These are phyloP conservation scores for Oligia fasciuncula DNA, from an alignment of 2,888 invertebrate genomes.

Conservation along the genomic window DNA sequence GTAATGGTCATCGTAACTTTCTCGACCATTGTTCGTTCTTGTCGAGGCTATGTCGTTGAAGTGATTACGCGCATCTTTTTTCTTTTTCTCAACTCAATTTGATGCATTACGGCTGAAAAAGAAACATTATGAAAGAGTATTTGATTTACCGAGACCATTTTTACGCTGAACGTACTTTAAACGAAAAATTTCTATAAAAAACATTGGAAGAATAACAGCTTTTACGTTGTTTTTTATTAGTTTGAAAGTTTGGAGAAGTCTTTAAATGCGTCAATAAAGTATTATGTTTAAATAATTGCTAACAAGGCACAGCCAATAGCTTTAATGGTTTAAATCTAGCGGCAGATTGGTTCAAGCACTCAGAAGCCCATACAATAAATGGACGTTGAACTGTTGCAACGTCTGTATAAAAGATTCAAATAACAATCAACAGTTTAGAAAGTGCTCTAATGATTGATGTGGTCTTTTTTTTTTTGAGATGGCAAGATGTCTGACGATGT, in stretches of 20 bases:
- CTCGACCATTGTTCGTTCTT: constrained; percentile 75
- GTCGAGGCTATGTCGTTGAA: constrained; percentile 69
- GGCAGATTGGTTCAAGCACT: constrained; percentile 36
- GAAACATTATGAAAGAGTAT: constrained; percentile 51
- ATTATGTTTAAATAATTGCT: constrained; percentile 26
- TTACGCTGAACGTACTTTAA: constrained; percentile 26
- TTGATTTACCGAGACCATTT: constrained; percentile 52
- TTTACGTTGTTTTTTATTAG: constrained; percentile 11
- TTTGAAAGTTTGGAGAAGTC: constrained; percentile 22
- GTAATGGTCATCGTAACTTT: constrained; percentile 74
- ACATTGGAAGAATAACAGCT: constrained; percentile 23
- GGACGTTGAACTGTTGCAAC: constrained; percentile 62
- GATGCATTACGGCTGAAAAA: constrained; percentile 61
- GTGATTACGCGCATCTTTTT: constrained; percentile 73
- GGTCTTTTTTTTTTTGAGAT: constrained; percentile 77
- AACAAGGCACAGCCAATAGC: constrained; percentile 33
- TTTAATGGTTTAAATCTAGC: constrained; percentile 47
- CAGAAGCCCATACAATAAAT: constrained; percentile 45
- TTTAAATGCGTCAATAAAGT: constrained; percentile 16
- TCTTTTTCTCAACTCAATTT: constrained; percentile 66
- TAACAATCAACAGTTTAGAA: constrained; percentile 83
- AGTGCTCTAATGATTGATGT: constrained; percentile 84
- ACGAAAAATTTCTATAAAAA: constrained; percentile 9
- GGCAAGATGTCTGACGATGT: constrained; percentile 70
- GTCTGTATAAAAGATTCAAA: constrained; percentile 60